Conservation (phyloP, 2,113 vertebrate species). For the Phylloscopus trochilus region DNA sequence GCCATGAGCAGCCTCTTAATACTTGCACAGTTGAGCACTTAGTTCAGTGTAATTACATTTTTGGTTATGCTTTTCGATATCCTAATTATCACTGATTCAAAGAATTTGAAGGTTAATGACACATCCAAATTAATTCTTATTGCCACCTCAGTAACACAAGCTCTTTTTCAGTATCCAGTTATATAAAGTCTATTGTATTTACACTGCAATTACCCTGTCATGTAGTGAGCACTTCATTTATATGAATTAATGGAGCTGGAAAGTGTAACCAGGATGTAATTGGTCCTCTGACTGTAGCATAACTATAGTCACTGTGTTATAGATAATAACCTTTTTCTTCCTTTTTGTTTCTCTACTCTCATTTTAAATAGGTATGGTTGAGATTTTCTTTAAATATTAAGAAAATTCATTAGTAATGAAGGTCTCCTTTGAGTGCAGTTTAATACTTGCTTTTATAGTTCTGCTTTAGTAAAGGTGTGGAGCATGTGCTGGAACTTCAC, state of each 20-base stretch:
- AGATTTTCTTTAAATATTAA: conserved; percentile 1
- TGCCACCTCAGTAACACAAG: conserved; percentile 9
- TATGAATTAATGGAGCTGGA: conserved; percentile 5
- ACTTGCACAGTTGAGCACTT: background rate
- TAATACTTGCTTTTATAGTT: background rate
- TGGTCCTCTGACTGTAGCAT: background rate
- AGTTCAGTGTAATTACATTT: conserved; percentile 22
- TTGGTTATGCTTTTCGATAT: conserved; percentile 38
- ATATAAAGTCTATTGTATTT: conserved; percentile 37
- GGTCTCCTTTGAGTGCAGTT: background rate
- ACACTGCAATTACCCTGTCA: conserved; percentile 26
- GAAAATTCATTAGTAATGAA: background rate
- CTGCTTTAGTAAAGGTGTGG: background rate
- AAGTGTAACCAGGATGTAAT: background rate
- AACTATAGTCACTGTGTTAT: background rate
- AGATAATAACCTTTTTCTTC: background rate
- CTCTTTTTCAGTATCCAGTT: background rate
- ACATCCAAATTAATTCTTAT: conserved; percentile 44
- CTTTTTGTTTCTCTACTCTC: background rate
- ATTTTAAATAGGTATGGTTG: background rate
- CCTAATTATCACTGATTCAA: conserved; percentile 44
- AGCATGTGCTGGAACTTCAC: background rate
- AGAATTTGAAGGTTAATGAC: conserved; percentile 44
- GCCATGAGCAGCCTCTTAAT: background rate
- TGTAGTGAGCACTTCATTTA: background rate